Evolutionary conservation across 2,113 vertebrate species (phyloP).

Genomic region (Percopsis transmontana): DNA sequence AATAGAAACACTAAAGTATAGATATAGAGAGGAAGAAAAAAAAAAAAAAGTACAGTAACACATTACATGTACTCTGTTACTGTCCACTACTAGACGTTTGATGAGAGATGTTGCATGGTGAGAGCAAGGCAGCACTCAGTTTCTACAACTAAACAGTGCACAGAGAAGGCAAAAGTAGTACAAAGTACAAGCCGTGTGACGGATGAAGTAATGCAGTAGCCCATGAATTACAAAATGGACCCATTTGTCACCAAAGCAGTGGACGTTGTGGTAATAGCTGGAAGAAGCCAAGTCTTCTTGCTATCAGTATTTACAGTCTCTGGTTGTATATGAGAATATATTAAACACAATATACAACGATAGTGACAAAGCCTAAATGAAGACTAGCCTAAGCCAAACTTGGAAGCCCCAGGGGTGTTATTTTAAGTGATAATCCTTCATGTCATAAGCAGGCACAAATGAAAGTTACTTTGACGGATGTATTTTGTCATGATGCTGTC

Average conservation of each 20-base stretch:
- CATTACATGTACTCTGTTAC: too few relatives aligned
- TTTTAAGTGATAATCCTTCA: background rate
- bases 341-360: too few relatives aligned
- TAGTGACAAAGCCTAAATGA: too few relatives aligned
- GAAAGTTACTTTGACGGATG: too few relatives aligned
- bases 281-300: accelerated
- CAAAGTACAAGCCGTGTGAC: conserved; percentile 11
- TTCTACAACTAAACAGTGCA: background rate
- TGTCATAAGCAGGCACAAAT: too few relatives aligned
- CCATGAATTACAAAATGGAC: conserved; percentile 18
- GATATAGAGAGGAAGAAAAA: too few relatives aligned
- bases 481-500: too few relatives aligned
- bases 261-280: background rate
- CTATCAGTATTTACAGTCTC: background rate
- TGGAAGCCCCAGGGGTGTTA: background rate
- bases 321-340: too few relatives aligned
- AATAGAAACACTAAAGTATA: too few relatives aligned
- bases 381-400: background rate
- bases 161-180: conserved; percentile 1
- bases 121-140: background rate
- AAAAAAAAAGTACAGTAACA: too few relatives aligned
- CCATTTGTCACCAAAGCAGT: background rate
- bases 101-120: background rate
- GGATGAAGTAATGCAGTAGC: conserved; percentile 20
- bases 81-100: background rate